Base-by-base conservation (phyloP, 2,888 invertebrate genomes). In the Aporophyla nigra region DNA sequence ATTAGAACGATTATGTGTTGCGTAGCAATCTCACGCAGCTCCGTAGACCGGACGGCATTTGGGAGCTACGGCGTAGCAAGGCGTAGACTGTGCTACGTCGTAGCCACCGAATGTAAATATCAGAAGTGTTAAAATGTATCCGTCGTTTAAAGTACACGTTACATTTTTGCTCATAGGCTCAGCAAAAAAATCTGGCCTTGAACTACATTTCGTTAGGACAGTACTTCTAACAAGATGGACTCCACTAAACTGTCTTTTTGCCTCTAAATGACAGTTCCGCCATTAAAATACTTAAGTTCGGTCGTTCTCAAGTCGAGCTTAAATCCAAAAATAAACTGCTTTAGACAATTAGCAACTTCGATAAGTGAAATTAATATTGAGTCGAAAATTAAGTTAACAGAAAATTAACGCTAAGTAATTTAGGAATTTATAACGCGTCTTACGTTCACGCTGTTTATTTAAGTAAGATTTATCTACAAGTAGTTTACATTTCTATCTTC, bases 281-380 rank as follows among this genome's bases (percentile, higher is more conserved):
- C n/a, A 46, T 61, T 51, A 12, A 61, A 74, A 82, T 43, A 74
- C 49, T 51, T 27, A 84, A 82, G 43, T 74, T 84, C 7, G 21
- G 14, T 53, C 70, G n/a, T 61, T 54, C 16, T 51, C 49, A 7
- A 71, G 46, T 40, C 43, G 43, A 53, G 61, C 46, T 74, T 12
- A 71, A n/a, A 84, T 70, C 85, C 56, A 46, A 84, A 84, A 82
- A 80, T 84, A 82, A 82, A 82, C 75, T 74, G 68, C 46, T 61
- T 65, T 6, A 75, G 59, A 84, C 81, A 84, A 84, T 82, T 82
- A 84, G 46, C 56, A 80, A 80, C 68, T 82, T 80, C 56, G 75
- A 80, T 82, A 84, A 82, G 75, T 75, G 56, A 84, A 84, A 84
- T 82, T 84, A 84, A 82, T 84, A 82, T 84, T 75, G 53, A 82